Base-by-base conservation (phyloP, 2,888 invertebrate genomes). In the Limnephilus rhombicus region DNA sequence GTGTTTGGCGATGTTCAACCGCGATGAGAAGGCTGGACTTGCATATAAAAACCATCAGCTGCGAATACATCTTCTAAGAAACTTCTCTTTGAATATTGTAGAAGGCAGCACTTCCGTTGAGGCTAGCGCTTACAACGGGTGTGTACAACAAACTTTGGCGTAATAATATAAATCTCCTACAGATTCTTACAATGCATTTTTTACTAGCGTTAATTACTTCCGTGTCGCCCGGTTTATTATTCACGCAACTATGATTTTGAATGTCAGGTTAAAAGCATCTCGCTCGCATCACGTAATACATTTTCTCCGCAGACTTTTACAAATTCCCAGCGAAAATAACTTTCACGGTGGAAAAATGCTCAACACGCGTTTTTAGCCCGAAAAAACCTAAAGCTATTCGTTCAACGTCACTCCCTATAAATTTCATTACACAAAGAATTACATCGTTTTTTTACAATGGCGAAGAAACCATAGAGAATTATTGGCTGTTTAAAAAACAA, bases 231-330 rank as follows among this genome's bases (percentile, higher is more conserved):
- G 5, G 68, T 89, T 13, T 34, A 89, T 89, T 89, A 89, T 34
- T 80, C 80, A 89, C 89, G 89, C 37, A 89, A 89, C 89, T 89
- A 89, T 89, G 89, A 80, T 89, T 89, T 89, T 89, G 89, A 80
- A 41, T 89, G 89, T 89, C 89, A 80, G 89, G 18, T 89, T 89
- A 89, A 88, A 89, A 89, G 89, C 89, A 9, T 24, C n/a, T 86
- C 86, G 29, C 31, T 45, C 86, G 45, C 86, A 41, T 80, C 89
- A 45, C 89, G 80, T 89, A 80, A 89, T 41, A 80, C 80, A 89
- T 89, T 80, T 87, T 87, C 80, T 88, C 29, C 31, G 31, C 88
- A 49, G 34, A 37, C 88, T 80, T 37, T 45, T 37, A 34, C 68
- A 80, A 68, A 53, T 89, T n/a, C 29, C n/a, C 80, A 41, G 80